Evolutionary conservation across 2,113 vertebrate genomes (phyloP).

Genomic region (Vimba vimba): DNA sequence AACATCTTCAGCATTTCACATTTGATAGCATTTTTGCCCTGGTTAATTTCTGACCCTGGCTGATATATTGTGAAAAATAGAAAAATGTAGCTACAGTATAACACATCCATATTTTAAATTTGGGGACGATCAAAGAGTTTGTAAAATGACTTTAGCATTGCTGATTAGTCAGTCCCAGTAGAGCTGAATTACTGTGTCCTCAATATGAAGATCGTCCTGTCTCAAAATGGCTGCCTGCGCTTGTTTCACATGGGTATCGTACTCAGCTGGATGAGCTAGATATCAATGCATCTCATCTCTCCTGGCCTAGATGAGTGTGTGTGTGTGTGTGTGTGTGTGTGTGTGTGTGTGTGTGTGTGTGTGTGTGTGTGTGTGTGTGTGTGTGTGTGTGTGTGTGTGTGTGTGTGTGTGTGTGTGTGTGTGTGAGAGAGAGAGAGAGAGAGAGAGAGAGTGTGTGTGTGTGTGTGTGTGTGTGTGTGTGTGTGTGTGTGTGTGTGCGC

Average conservation of each 20-base stretch:
- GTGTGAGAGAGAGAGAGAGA: not conserved
- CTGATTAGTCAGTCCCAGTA: conserved; percentile 15
- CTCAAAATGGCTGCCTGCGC: conserved; percentile 42
- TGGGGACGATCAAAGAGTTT: conserved; percentile 22
- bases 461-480: conserved; percentile 24
- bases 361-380: conserved; percentile 21
- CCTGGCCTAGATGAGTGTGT: not conserved
- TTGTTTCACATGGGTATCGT: conserved; percentile 29
- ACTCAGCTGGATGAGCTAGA: conserved; percentile 28
- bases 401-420: conserved; percentile 35
- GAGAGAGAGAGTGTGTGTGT: not conserved
- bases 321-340: conserved; percentile 34
- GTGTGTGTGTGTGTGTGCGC: conserved; percentile 21
- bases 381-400: conserved; percentile 35
- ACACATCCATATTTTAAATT: not conserved
- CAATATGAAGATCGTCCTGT: conserved; percentile 7
- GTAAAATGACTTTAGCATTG: conserved; percentile 20
- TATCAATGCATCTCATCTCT: conserved; percentile 28
- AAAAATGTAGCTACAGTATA: not conserved
- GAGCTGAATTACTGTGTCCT: conserved; percentile 8
- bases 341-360: conserved; percentile 25
- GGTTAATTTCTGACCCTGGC: not conserved
- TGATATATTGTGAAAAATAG: not conserved
- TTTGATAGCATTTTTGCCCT: not conserved
- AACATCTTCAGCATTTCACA: not conserved